These are phyloP conservation scores for Penaeus vannamei DNA, from an alignment of 1,140 invertebrate genomes.

Conservation along the genomic window DNA sequence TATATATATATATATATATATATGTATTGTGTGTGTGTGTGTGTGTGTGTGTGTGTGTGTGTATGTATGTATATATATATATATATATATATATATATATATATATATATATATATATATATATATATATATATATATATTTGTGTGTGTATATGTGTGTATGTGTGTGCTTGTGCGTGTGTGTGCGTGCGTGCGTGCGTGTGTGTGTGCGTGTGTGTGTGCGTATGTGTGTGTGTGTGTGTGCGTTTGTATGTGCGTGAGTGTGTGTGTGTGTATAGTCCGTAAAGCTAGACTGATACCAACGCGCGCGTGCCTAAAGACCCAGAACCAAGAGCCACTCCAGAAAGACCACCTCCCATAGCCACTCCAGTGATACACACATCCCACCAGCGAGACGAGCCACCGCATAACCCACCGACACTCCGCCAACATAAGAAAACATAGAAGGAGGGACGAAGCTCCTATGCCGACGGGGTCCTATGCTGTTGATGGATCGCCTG, in stretches of 20 bases:
- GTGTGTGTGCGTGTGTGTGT: neutral
- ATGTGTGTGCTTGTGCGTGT: neutral
- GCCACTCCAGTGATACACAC: no score
- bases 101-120: conserved; percentile 25
- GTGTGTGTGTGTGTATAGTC: neutral
- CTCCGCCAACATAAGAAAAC: no score
- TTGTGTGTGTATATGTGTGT: neutral
- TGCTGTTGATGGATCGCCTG: no score
- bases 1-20: neutral
- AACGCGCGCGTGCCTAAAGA: neutral
- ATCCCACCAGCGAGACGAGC: no score
- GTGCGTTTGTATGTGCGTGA: no score
- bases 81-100: conserved; percentile 5
- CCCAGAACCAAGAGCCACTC: no score
- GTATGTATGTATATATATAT: neutral
- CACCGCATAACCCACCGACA: no score
- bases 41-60: no score
- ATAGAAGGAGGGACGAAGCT: no score
- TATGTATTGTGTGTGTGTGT: neutral
- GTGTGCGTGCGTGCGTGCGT: neutral
- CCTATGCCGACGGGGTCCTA: no score
- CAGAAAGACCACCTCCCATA: no score
- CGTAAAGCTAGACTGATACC: neutral
- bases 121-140: conserved; percentile 1
- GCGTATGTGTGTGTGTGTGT: no score